A percentile compares a stretch with the other conserved stretches of the same genome.
Conservation (phyloP, 2,797 vertebrate species). For the Epinephelus awoara region DNA sequence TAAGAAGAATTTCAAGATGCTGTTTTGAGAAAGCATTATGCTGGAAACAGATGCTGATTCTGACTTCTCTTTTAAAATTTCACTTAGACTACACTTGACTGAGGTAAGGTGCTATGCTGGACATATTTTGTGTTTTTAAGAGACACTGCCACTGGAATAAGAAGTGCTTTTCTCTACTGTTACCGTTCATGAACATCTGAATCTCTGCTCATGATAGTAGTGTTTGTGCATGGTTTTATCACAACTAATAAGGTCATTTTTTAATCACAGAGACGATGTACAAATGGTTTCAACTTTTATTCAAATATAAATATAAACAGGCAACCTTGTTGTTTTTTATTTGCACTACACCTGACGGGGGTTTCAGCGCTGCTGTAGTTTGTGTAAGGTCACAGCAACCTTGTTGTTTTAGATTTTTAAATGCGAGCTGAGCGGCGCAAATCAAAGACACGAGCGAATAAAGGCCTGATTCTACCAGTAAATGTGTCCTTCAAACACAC, state of each 20-base stretch:
- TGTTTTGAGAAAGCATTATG: neutral
- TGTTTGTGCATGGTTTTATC: neutral
- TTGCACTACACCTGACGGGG: neutral
- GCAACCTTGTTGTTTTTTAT: neutral
- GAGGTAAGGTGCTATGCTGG: neutral
- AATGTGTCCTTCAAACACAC: neutral
- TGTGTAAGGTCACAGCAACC: neutral
- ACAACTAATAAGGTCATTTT: conserved; percentile 14
- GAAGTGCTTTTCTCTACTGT: neutral
- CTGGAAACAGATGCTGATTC: neutral
- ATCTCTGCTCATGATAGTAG: neutral
- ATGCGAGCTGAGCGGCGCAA: neutral
- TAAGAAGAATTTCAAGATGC: neutral
- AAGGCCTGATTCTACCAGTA: conserved; percentile 6
- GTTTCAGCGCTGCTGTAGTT: neutral
- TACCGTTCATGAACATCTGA: neutral
- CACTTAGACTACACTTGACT: neutral
- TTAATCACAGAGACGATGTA: neutral
- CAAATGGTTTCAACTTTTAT: conserved; percentile 34
- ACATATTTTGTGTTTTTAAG: neutral
- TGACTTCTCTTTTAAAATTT: neutral
- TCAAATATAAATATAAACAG: conserved; percentile 43
- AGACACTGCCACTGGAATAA: neutral
- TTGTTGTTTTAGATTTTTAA: neutral
- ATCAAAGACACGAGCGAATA: conserved; percentile 6